These are phyloP conservation scores for Promerops cafer DNA, from an alignment of 2,113 vertebrate genomes.

Conservation along the genomic window DNA sequence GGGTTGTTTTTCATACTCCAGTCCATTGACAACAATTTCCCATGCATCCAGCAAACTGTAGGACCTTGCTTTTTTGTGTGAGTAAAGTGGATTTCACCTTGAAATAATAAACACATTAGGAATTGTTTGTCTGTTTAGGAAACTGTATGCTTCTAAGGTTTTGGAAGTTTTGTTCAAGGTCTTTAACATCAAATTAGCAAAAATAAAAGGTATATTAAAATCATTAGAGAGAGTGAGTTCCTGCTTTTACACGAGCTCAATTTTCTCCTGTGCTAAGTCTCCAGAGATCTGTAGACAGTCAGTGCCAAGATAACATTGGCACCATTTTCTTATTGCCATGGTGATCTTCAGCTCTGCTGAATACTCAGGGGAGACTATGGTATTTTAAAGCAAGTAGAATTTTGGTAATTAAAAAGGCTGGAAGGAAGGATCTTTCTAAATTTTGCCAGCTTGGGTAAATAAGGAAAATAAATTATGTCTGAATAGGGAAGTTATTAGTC, in stretches of 20 bases:
- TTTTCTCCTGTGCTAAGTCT: constrained; percentile 65
- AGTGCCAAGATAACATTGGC: constrained; percentile 71
- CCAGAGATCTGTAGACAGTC: constrained; percentile 60
- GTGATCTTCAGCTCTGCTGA: constrained; percentile 73
- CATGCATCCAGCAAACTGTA: neutral
- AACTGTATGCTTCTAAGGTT: constrained; percentile 5
- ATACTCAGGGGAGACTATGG: constrained; percentile 65
- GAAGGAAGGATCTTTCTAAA: constrained; percentile 65
- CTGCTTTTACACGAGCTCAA: constrained; percentile 54
- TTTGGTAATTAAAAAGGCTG: constrained; percentile 77
- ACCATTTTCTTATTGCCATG: constrained; percentile 77
- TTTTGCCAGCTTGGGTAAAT: constrained; percentile 63
- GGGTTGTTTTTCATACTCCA: neutral
- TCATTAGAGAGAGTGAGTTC: constrained; percentile 5
- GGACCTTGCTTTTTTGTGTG: neutral
- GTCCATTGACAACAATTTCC: neutral
- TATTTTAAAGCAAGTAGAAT: constrained; percentile 75
- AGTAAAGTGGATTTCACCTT: neutral
- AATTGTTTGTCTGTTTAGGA: constrained; percentile 43
- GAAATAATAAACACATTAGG: neutral
- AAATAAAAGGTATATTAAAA: constrained; percentile 55
- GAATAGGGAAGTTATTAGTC: constrained; percentile 22
- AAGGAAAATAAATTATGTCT: constrained; percentile 53
- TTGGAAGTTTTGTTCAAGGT: constrained; percentile 6
- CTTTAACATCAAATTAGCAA: constrained; percentile 54